Percentiles rank a stretch among this genome's conserved stretches.
These are phyloP conservation scores for Rattus rattus DNA, from an alignment of 2,113 vertebrate species.

Conservation along the genomic window DNA sequence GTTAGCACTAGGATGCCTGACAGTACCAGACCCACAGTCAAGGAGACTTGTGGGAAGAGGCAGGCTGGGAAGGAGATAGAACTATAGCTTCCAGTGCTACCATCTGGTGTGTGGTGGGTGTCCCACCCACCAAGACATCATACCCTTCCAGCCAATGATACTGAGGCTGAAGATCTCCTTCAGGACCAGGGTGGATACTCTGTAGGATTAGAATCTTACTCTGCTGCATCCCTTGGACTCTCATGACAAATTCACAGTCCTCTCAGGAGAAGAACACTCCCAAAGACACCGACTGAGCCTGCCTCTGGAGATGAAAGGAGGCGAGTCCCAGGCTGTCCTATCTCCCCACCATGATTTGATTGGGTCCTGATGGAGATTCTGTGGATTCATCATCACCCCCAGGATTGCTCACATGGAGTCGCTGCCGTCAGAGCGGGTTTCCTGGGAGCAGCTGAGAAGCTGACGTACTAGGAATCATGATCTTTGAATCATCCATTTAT, in stretches of 20 bases:
- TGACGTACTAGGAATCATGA: neutral
- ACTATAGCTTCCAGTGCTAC: neutral
- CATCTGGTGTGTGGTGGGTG: neutral
- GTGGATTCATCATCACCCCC: neutral
- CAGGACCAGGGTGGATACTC: neutral
- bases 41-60: neutral
- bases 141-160: neutral
- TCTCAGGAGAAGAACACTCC: constrained; percentile 5
- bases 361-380: neutral
- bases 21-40: neutral
- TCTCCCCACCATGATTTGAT: neutral
- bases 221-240: no score
- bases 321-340: neutral
- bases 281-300: neutral
- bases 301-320: neutral
- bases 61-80: neutral
- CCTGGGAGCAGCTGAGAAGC: neutral
- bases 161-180: neutral
- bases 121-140: neutral
- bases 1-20: neutral
- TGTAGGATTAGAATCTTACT: neutral
- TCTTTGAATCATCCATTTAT: constrained; percentile 67
- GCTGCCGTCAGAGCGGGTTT: neutral
- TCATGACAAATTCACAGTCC: neutral
- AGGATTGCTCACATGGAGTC: neutral